phyloP scores from a whole-genome alignment of 2,113 vertebrate genomes.

The Pitta sordida region DNA sequence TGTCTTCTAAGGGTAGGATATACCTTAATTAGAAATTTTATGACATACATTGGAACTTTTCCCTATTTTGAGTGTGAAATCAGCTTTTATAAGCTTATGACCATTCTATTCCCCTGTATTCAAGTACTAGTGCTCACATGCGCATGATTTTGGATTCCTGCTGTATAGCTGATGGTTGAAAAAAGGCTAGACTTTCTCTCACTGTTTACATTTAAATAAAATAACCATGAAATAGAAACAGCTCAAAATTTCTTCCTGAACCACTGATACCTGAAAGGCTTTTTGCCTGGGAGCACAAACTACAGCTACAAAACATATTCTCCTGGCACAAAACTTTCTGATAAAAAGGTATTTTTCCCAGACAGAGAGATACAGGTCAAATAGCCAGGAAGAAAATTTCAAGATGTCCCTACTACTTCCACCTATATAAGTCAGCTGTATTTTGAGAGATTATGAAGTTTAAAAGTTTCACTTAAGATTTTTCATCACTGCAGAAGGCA shows the following conservation, averaged over 20 bases:
- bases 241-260: not conserved
- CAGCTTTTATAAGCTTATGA: not conserved
- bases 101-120: not conserved
- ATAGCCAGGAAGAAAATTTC: not conserved
- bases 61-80: not conserved
- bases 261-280: not conserved
- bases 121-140: not conserved
- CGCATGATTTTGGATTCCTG: not conserved
- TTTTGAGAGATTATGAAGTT: not conserved
- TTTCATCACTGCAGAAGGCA: not conserved
- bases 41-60: rapidly evolving
- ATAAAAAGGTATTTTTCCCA: not conserved
- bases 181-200: not conserved
- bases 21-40: not conserved
- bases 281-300: not conserved
- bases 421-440: not conserved
- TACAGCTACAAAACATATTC: not conserved
- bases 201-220: not conserved
- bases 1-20: not conserved
- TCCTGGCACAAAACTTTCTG: not conserved
- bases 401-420: not conserved
- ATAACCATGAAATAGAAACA: not conserved
- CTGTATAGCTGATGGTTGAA: not conserved
- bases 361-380: not conserved
- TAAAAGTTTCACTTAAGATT: not conserved